phyloP scores from a whole-genome alignment of 2,888 invertebrate genomes.

The Chalcis sispes region DNA sequence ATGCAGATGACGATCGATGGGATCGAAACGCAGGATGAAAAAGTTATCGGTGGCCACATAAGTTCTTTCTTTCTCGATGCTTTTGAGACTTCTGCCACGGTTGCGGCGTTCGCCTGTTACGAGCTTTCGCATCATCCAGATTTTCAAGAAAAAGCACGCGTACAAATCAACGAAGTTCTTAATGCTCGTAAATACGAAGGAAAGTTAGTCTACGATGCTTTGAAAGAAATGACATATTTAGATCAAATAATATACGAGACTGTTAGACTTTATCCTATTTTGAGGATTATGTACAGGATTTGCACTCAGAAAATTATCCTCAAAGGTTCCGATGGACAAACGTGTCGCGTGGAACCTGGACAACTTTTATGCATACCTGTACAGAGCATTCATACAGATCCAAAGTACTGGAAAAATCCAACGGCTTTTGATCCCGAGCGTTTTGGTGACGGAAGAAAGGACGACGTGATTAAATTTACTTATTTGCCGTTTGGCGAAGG shows the following conservation, averaged over 20 bases:
- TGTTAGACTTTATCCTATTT: conserved; percentile 58
- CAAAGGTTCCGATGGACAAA: conserved; percentile 61
- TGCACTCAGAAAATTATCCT: conserved; percentile 59
- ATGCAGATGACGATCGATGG: conserved; percentile 75
- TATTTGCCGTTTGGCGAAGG: conserved; percentile 68
- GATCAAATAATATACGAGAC: conserved; percentile 76
- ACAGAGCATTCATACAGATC: conserved; percentile 32
- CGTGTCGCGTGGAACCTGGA: conserved; percentile 58
- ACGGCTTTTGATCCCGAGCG: conserved; percentile 37
- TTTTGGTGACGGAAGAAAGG: conserved; percentile 55
- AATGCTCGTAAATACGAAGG: conserved; percentile 69
- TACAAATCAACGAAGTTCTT: conserved; percentile 74
- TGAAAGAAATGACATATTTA: conserved; percentile 78
- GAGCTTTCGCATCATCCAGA: conserved; percentile 75
- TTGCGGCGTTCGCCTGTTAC: conserved; percentile 75
- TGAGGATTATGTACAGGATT: conserved; percentile 54
- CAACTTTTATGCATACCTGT: conserved; percentile 59
- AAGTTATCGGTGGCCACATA: conserved; percentile 66
- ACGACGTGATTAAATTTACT: conserved; percentile 58
- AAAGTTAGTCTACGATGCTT: conserved; percentile 75
- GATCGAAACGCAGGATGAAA: background rate
- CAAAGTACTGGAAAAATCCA: conserved; percentile 40
- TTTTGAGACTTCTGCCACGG: conserved; percentile 77
- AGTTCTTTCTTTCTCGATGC: conserved; percentile 78
- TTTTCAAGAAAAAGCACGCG: conserved; percentile 76